phyloP scores from a whole-genome alignment of 2,888 invertebrate species.

The Drosophila lutescens region DNA sequence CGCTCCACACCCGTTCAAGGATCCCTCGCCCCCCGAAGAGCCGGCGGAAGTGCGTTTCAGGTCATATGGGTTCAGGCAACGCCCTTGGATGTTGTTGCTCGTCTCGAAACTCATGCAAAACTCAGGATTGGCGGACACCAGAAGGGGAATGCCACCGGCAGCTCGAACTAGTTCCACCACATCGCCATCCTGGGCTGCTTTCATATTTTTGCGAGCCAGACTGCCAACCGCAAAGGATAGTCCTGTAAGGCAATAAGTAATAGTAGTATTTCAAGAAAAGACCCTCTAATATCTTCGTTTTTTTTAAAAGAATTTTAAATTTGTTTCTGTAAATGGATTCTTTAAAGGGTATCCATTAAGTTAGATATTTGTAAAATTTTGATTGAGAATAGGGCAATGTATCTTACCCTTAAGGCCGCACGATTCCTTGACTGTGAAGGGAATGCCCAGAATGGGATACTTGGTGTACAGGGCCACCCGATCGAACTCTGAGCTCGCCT shows the following conservation, averaged over 20 bases:
- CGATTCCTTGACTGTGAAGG: conserved; percentile 92
- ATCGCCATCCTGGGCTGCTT: conserved; percentile 88
- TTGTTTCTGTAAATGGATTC: no score
- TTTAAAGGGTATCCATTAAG: no score
- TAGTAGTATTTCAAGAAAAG: no score
- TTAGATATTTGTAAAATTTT: background rate
- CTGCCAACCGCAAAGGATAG: conserved; percentile 90
- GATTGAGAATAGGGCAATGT: background rate
- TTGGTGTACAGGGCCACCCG: conserved; percentile 81
- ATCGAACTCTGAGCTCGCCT: conserved; percentile 64
- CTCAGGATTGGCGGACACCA: conserved; percentile 94
- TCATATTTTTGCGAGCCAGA: conserved; percentile 85
- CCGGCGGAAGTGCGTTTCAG: conserved; percentile 91
- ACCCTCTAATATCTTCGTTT: background rate
- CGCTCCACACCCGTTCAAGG: conserved; percentile 90
- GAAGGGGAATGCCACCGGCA: conserved; percentile 93
- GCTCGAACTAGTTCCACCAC: conserved; percentile 87
- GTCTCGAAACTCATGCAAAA: conserved; percentile 95
- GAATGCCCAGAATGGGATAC: conserved; percentile 91
- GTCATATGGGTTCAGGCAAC: conserved; percentile 93
- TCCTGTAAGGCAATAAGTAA: conserved; percentile 84
- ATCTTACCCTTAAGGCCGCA: conserved; percentile 89
- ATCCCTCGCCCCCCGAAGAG: conserved; percentile 94
- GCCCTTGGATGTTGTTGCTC: conserved; percentile 90
- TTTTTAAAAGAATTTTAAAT: no score